Evolutionary conservation across 2,888 invertebrate species (phyloP), one percentile per base, ranked within the genome.

Genomic region (Amiota minor): DNA sequence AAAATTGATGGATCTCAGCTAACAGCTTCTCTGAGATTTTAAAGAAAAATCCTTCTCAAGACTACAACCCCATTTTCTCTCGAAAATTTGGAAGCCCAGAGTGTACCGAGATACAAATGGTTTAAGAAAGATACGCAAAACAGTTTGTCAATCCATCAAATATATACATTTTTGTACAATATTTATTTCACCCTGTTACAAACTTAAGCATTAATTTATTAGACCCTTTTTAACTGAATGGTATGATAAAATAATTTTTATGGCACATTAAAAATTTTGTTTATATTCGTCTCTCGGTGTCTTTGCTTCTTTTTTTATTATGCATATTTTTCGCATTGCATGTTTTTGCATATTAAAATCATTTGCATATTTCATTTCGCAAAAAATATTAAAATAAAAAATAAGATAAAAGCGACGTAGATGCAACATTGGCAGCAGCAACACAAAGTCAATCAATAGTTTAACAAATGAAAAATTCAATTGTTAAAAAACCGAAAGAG

Each of bases 341-440:
- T 50, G 50, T 67, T 67, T 47, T 14, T 64, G 72, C 49, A 68
- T 56, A 65, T 64, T 47, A 16, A 70, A 74, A 70, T 73, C 53
- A 75, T 82, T 79, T 77, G 67, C 82, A 79, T 78, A 73, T 75
- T 76, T 76, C 62, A 76, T 76, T 70, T n/a, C 62, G 9, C 4
- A n/a, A 12, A 12, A 53, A 53, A 9, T 9, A 53, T n/a, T 3
- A 53, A 9, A 23, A 20, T 35, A 23, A 62, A 20, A 62, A 35
- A 53, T 53, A 53, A 62, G 14, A 23, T 6, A 35, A 14, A 18
- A 12, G 9, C 1, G 35, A 18, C 10, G 14, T 18, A 14, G 35
- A 14, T 14, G 61, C 49, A 18, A 49, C 49, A 12, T 16, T 20
- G 20, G 12, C 45, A 65, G n/a, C 14, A 10, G 4, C 49, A 9